A percentile compares a stretch with the other conserved stretches of the same genome.
Evolutionary conservation across 1,140 invertebrate genomes (phyloP).

Genomic region (Metopolophium dirhodum): DNA sequence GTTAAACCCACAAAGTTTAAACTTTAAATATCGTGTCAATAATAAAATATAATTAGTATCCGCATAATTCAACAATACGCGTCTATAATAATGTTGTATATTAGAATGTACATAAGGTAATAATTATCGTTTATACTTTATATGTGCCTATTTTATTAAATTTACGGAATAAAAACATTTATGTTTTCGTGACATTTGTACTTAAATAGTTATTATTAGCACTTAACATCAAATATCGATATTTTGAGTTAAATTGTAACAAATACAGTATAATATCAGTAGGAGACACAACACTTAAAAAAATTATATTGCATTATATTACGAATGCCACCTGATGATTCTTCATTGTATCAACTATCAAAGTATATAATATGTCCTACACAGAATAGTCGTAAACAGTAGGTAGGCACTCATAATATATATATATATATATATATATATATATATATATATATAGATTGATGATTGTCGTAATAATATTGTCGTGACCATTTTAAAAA

Average conservation of each 20-base stretch:
- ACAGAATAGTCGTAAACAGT: not conserved
- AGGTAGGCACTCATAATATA: not conserved
- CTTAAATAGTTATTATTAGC: not conserved
- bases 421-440: too few relatives aligned
- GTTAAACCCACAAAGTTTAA: too few relatives aligned
- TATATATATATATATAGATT: not conserved
- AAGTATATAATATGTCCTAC: not conserved
- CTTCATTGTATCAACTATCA: not conserved
- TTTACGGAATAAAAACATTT: not conserved
- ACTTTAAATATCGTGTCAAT: too few relatives aligned
- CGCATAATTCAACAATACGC: too few relatives aligned
- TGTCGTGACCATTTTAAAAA: not conserved
- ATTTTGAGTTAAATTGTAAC: not conserved
- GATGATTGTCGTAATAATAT: not conserved
- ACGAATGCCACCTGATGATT: not conserved
- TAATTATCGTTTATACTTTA: too few relatives aligned
- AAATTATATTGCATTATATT: not conserved
- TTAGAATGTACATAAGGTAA: too few relatives aligned
- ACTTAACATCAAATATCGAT: not conserved
- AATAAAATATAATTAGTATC: too few relatives aligned
- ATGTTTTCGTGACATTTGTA: not conserved
- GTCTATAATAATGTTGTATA: too few relatives aligned
- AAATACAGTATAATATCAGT: not conserved
- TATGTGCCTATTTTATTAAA: not conserved
- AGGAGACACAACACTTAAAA: not conserved